A percentile compares a stretch with the other conserved stretches of the same genome.
These are phyloP conservation scores for Numenius arquata DNA, from an alignment of 2,113 vertebrate species.

Conservation along the genomic window DNA sequence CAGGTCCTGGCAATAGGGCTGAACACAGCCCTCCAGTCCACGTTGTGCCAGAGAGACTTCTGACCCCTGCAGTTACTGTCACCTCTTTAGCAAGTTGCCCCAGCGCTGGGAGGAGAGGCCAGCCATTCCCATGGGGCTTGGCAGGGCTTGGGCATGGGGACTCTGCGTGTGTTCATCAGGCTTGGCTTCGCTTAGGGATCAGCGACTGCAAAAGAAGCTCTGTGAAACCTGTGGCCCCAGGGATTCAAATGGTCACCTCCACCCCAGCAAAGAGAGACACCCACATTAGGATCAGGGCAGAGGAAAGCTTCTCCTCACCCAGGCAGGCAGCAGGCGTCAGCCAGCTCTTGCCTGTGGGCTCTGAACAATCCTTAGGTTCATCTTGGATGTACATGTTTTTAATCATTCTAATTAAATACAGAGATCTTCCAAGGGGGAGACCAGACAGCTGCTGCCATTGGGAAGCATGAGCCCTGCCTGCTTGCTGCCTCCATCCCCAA, in stretches of 20 bases:
- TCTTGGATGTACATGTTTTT: neutral
- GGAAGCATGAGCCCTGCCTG: neutral
- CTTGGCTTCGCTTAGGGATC: neutral
- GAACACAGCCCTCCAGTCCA: neutral
- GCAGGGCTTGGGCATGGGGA: accelerated
- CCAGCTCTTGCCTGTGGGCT: neutral
- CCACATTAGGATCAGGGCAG: neutral
- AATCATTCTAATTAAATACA: neutral
- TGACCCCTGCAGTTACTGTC: neutral
- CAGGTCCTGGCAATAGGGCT: neutral
- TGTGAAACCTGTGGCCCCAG: neutral
- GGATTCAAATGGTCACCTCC: neutral
- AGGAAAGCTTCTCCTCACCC: neutral
- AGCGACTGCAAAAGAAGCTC: neutral
- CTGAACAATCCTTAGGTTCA: neutral
- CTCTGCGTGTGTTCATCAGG: accelerated
- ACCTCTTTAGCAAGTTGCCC: neutral
- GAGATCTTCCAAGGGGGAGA: neutral
- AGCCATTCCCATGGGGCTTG: neutral
- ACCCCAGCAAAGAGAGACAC: neutral
- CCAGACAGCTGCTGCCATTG: neutral
- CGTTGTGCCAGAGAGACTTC: neutral
- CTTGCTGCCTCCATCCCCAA: neutral
- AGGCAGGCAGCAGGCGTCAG: neutral
- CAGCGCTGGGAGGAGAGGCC: neutral